Conservation (phyloP, 1,140 invertebrate species). For the Pygmarrhopalites habei region DNA sequence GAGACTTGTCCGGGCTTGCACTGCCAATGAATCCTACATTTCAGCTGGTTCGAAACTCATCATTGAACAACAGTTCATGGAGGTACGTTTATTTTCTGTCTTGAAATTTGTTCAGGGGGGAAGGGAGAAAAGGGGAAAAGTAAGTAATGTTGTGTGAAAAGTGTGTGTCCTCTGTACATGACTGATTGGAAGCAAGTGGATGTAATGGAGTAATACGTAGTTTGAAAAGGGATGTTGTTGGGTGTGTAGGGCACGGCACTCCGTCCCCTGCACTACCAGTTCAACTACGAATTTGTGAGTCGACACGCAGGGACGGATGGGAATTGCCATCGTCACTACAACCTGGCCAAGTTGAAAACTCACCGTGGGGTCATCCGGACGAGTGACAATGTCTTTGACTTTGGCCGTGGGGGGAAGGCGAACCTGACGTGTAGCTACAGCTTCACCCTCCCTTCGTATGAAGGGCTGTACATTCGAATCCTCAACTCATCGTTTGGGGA, state of each 20-base stretch:
- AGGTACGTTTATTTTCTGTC: too few species aligned
- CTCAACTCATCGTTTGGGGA: conserved; percentile 64
- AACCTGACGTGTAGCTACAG: conserved; percentile 66
- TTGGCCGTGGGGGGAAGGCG: conserved; percentile 63
- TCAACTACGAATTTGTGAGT: conserved; percentile 37
- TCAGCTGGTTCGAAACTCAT: conserved; percentile 56
- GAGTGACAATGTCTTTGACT: conserved; percentile 67
- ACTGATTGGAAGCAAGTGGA: too few species aligned
- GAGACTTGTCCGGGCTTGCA: conserved; percentile 64
- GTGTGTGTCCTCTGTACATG: too few species aligned
- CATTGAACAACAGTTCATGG: conserved; percentile 43
- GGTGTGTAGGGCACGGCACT: conserved; percentile 59
- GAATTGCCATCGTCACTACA: conserved; percentile 31
- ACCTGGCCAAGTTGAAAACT: conserved; percentile 25
- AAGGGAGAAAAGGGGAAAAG: neutral
- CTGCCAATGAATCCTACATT: conserved; percentile 67
- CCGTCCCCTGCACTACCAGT: conserved; percentile 55
- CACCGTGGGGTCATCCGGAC: conserved; percentile 56
- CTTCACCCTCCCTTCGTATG: conserved; percentile 52
- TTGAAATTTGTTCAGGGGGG: conserved; percentile 1
- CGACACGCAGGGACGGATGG: conserved; percentile 33
- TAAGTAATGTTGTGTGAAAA: too few species aligned
- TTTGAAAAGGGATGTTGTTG: too few species aligned
- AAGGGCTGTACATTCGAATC: conserved; percentile 53
- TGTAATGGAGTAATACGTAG: too few species aligned